Base-by-base conservation (phyloP, 2,888 invertebrate species). In the Drosophila barbarae region DNA sequence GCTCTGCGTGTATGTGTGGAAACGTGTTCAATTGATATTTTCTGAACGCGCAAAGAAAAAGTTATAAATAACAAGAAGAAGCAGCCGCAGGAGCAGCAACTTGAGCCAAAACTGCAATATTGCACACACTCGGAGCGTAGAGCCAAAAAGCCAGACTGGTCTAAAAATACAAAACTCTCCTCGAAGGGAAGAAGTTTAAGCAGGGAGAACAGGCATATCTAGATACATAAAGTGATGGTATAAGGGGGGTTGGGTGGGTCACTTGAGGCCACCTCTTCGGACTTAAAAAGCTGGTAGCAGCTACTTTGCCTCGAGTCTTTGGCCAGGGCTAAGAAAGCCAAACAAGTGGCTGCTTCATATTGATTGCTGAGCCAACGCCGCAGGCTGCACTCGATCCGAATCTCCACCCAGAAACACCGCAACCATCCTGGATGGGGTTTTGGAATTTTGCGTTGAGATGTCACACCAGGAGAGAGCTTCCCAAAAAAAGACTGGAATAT, bases 1-100 rank as follows among this genome's bases (percentile, higher is more conserved):
- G 56, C 56, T 21, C 46, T 4, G 2, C 10, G 21, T 12, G 56
- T 74, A 57, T 80, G 66, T 73, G 70, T 68, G 65, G 71, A 73
- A 82, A 83, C 83, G 83, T 83, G 83, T 83, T 83, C 83, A 83
- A 83, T 83, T 83, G 83, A 83, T 83, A 85, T 86, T 83, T 54
- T 83, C 70, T 73, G 80, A 80, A 73, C 76, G 83, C 74, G 84
- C 83, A 55, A 72, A 75, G 79, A 79, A 82, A 85, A 82, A 85
- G 76, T 84, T 84, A 82, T 82, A 82, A 84, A 81, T 85, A 81
- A 84, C 76, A 77, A 76, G 82, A 74, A 53, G 46, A 51, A 44
- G 56, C 35, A 42, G 26, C 26, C 5, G 26, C 26, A 26, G 42
- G 6, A 12, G 36, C 15, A 36, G 74, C 57, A 76, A 66, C 61